A percentile compares a stretch with the other conserved stretches of the same genome.
Conservation (phyloP, 2,888 invertebrate species). For the Liopterus haemorrhoidalis region DNA sequence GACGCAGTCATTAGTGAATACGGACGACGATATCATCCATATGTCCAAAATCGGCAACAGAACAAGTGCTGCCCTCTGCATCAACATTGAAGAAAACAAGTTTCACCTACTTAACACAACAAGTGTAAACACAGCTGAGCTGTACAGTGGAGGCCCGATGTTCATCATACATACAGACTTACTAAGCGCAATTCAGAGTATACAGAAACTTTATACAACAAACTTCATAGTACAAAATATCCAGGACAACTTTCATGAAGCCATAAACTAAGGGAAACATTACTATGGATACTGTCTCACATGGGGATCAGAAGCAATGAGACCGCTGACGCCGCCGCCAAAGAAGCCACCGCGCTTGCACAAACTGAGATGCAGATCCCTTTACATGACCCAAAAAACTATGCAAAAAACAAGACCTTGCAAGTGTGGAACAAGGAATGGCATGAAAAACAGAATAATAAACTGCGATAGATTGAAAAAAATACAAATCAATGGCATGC, state of each 20-base stretch:
- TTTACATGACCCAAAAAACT: background rate
- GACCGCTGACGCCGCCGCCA: constrained; percentile 9
- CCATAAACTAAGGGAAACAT: constrained; percentile 1
- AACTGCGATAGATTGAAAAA: background rate
- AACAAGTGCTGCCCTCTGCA: too few relatives aligned
- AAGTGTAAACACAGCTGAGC: too few relatives aligned
- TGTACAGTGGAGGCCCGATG: too few relatives aligned
- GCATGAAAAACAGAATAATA: background rate
- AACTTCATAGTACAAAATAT: constrained; percentile 2
- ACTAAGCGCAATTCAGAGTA: constrained; percentile 6
- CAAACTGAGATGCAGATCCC: background rate
- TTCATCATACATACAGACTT: constrained; percentile 9
- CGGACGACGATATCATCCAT: too few relatives aligned
- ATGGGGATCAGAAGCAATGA: constrained; percentile 11
- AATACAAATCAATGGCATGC: background rate
- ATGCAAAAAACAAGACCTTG: background rate
- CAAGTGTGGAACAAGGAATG: background rate
- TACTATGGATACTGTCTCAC: constrained; percentile 11
- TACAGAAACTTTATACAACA: constrained; percentile 8
- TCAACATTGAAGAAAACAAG: too few relatives aligned
- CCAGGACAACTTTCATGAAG: constrained; percentile 2
- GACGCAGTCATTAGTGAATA: too few relatives aligned
- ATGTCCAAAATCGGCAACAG: too few relatives aligned
- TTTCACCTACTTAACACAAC: too few relatives aligned
- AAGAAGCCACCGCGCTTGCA: background rate